These are phyloP conservation scores for Ptychochromis oligacanthus DNA, from an alignment of 2,113 vertebrate species.

Conservation along the genomic window DNA sequence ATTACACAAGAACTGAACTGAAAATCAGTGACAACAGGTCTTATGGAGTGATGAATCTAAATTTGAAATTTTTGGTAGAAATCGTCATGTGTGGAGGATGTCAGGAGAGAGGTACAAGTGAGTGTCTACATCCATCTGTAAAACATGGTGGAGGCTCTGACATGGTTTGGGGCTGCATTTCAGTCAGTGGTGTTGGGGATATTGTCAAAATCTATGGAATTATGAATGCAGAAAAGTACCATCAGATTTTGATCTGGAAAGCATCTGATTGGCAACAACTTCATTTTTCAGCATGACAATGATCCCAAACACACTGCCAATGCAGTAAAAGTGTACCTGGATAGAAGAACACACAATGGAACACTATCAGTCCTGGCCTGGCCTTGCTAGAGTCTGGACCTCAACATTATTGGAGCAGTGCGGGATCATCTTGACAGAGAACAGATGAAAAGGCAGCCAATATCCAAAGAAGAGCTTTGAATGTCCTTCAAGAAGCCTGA, in stretches of 20 bases:
- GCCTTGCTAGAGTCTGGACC: background rate
- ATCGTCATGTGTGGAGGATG: rapidly evolving
- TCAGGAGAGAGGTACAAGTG: background rate
- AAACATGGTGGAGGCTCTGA: too few relatives aligned
- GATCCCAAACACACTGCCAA: background rate
- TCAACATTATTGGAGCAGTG: too few relatives aligned
- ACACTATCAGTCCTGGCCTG: background rate
- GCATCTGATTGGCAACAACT: background rate
- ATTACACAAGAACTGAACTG: background rate
- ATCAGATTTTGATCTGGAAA: background rate
- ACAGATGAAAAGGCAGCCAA: too few relatives aligned
- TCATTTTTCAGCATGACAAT: background rate
- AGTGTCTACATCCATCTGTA: background rate
- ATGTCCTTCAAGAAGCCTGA: too few relatives aligned
- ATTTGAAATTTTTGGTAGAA: background rate
- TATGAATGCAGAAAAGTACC: background rate
- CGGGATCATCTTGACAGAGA: too few relatives aligned
- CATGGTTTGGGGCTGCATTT: background rate
- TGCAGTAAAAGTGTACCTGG: background rate
- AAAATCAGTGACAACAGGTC: background rate
- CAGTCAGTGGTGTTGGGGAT: background rate
- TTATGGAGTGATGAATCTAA: background rate
- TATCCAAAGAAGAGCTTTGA: too few relatives aligned
- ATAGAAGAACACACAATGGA: too few relatives aligned
- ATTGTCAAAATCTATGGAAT: background rate